These are phyloP conservation scores for Phaenicophaeus curvirostris DNA, from an alignment of 2,797 vertebrate genomes.

Conservation along the genomic window DNA sequence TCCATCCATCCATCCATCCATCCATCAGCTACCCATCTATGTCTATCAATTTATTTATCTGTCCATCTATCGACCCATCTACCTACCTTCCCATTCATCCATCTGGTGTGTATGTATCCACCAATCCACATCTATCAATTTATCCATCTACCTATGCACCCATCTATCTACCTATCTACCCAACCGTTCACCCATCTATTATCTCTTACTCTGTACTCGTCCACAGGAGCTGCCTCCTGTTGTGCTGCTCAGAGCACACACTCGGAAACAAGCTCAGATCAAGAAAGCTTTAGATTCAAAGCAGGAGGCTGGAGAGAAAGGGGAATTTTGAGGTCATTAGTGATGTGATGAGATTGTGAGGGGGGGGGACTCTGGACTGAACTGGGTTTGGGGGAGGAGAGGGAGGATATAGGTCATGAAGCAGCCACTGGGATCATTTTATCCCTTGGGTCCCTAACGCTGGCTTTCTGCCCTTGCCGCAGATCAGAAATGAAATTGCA, in stretches of 20 bases:
- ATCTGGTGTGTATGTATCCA: too few species aligned
- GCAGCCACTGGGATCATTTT: neutral
- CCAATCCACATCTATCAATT: neutral
- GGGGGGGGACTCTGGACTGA: neutral
- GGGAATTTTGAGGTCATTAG: fast-evolving
- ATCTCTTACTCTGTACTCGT: too few species aligned
- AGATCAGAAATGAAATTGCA: neutral
- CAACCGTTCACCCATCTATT: neutral
- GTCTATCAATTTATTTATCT: too few species aligned
- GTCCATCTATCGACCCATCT: too few species aligned
- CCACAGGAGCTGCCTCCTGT: neutral
- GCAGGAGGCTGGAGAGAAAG: neutral
- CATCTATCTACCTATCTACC: too few species aligned
- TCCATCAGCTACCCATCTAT: too few species aligned
- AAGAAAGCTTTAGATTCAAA: neutral
- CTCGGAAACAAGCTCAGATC: neutral
- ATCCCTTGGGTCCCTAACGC: neutral
- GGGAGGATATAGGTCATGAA: neutral
- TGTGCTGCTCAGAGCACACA: fast-evolving
- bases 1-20: too few species aligned
- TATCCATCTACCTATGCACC: neutral
- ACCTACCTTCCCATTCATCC: neutral
- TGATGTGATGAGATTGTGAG: neutral
- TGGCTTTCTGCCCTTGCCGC: neutral
- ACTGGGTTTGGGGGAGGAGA: neutral